These are phyloP conservation scores for Pagetopsis macropterus DNA, from an alignment of 2,797 vertebrate genomes.

Conservation along the genomic window DNA sequence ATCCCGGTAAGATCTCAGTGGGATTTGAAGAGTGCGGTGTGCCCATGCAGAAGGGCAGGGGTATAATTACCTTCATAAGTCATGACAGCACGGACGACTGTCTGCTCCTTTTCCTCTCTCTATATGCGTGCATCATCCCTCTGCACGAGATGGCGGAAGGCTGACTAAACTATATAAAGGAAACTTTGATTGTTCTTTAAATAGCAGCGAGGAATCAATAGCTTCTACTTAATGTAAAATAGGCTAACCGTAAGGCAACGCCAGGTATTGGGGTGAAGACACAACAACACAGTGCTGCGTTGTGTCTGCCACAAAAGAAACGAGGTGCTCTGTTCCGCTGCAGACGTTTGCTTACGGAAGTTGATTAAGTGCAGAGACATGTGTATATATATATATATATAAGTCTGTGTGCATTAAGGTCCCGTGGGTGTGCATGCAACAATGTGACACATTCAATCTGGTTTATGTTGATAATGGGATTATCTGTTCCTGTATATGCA, in stretches of 20 bases:
- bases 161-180: neutral
- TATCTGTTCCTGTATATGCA: neutral
- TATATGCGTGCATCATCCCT: constrained; percentile 13
- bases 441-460: constrained; percentile 30
- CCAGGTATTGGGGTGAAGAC: constrained; percentile 45
- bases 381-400: constrained; percentile 25
- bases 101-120: constrained; percentile 33
- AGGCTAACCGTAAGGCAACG: constrained; percentile 25
- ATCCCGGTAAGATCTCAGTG: constrained; percentile 30
- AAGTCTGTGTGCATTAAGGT: constrained; percentile 8
- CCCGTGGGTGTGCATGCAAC: constrained; percentile 9
- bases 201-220: constrained; percentile 10
- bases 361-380: constrained; percentile 27
- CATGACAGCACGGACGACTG: constrained; percentile 41
- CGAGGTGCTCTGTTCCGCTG: constrained; percentile 37
- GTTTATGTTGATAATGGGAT: constrained; percentile 42
- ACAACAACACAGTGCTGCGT: constrained; percentile 38
- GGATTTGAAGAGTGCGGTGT: constrained; percentile 42
- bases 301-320: constrained; percentile 48
- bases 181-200: neutral
- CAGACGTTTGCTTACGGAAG: constrained; percentile 21
- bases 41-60: constrained; percentile 55
- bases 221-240: constrained; percentile 1
- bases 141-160: constrained; percentile 3
- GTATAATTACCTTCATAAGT: constrained; percentile 71